Evolutionary conservation across 2,113 vertebrate genomes (phyloP).

Genomic region (Colistium nudipinnis): DNA sequence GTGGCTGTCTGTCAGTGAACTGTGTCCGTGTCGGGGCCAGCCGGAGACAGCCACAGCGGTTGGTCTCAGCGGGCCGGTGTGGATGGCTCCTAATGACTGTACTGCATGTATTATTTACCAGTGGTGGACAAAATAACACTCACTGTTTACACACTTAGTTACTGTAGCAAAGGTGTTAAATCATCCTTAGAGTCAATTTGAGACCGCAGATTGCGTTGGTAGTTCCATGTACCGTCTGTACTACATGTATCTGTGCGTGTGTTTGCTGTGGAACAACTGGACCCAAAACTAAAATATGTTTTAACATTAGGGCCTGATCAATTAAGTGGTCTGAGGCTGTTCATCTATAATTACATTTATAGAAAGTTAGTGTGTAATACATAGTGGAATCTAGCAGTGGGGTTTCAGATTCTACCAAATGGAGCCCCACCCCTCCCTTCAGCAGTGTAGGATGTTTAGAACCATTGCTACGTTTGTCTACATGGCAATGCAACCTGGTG

Average conservation of each 20-base stretch:
- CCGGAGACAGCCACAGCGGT: constrained; percentile 36
- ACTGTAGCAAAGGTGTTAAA: constrained; percentile 2
- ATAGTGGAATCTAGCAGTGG: too few species aligned
- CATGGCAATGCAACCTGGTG: too few species aligned
- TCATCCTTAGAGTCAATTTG: not conserved
- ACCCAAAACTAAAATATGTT: not conserved
- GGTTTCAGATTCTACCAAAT: too few species aligned
- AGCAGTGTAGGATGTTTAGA: too few species aligned
- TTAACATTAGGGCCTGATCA: not conserved
- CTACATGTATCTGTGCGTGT: not conserved
- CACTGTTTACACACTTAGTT: not conserved
- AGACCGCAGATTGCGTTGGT: not conserved
- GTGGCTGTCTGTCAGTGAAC: constrained; percentile 50
- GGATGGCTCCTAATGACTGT: constrained; percentile 38
- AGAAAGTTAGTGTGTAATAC: too few species aligned
- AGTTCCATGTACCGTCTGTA: not conserved
- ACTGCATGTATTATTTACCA: constrained; percentile 35
- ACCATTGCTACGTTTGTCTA: too few species aligned
- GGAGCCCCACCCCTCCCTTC: too few species aligned
- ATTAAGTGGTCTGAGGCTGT: not conserved
- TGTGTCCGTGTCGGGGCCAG: constrained; percentile 33
- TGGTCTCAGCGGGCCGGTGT: constrained; percentile 5
- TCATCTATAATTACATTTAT: too few species aligned
- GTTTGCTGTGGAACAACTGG: not conserved
- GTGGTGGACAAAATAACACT: constrained; percentile 30